These are phyloP conservation scores for Eudorcas thomsonii DNA, from an alignment of 2,113 vertebrate genomes.

Conservation along the genomic window DNA sequence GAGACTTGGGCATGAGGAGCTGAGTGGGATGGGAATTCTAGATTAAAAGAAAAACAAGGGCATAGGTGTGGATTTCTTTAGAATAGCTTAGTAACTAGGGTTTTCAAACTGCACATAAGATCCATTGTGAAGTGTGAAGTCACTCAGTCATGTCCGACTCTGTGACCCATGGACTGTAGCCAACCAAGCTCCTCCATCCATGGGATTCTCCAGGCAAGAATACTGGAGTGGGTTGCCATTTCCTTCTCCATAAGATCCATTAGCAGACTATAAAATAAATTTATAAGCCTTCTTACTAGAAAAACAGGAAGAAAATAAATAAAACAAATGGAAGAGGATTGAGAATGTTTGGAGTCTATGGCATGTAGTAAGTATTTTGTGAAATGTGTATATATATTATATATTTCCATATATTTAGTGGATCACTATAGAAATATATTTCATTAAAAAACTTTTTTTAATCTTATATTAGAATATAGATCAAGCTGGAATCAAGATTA, in stretches of 20 bases:
- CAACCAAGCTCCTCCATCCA: too few species aligned
- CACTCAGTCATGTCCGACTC: fast-evolving
- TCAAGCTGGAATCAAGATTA: neutral
- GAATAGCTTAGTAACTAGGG: neutral
- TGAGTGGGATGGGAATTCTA: neutral
- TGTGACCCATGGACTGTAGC: too few species aligned
- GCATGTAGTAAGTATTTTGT: neutral
- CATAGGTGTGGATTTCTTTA: neutral
- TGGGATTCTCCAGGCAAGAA: too few species aligned
- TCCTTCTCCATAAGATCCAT: neutral
- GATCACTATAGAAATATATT: neutral
- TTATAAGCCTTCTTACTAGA: neutral
- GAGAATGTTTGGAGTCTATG: neutral
- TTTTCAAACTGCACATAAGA: neutral
- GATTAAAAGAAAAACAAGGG: neutral
- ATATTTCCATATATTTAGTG: neutral
- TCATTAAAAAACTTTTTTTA: neutral
- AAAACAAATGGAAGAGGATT: neutral
- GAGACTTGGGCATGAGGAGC: neutral
- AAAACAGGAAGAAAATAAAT: neutral
- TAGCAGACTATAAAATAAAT: neutral
- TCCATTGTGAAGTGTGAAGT: neutral
- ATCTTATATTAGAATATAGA: neutral
- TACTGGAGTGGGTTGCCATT: too few species aligned
- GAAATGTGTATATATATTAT: neutral